Percentiles rank a stretch among this genome's conserved stretches.
Evolutionary conservation across 2,113 vertebrate genomes (phyloP).

Genomic region (Ictalurus furcatus): DNA sequence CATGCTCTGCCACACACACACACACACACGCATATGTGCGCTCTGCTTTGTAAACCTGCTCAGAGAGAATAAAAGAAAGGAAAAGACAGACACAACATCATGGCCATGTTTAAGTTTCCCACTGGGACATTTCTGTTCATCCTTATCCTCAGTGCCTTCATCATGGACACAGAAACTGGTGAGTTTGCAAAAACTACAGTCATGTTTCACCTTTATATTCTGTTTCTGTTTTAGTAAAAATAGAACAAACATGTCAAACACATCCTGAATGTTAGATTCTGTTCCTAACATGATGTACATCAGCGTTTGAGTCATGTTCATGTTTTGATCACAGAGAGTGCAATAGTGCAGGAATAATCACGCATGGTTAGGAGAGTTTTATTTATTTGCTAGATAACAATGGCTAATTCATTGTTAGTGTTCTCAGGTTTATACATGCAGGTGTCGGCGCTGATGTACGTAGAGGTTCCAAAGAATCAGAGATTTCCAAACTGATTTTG

Average conservation of each 20-base stretch:
- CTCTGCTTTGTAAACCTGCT: too few species aligned
- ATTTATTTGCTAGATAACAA: too few species aligned
- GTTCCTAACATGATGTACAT: background rate
- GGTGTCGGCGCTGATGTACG: too few species aligned
- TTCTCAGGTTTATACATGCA: too few species aligned
- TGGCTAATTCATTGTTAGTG: too few species aligned
- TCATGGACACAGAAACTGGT: conserved; percentile 36
- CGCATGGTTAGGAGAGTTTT: too few species aligned
- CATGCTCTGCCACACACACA: background rate
- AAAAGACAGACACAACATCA: background rate
- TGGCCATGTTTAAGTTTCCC: background rate
- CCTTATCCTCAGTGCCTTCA: conserved; percentile 23
- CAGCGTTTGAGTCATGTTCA: too few species aligned
- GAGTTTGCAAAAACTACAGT: background rate
- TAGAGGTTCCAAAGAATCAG: too few species aligned
- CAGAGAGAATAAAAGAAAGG: background rate
- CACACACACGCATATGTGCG: too few species aligned
- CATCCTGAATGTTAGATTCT: background rate
- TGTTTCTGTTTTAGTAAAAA: background rate
- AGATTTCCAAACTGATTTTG: too few species aligned
- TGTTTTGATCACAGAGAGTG: background rate
- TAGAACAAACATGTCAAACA: background rate
- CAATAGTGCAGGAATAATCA: background rate
- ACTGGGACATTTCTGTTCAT: conserved; percentile 6
- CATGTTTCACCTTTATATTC: background rate